Base-by-base conservation (phyloP, 1,140 invertebrate species). In the Piezodorus guildinii region DNA sequence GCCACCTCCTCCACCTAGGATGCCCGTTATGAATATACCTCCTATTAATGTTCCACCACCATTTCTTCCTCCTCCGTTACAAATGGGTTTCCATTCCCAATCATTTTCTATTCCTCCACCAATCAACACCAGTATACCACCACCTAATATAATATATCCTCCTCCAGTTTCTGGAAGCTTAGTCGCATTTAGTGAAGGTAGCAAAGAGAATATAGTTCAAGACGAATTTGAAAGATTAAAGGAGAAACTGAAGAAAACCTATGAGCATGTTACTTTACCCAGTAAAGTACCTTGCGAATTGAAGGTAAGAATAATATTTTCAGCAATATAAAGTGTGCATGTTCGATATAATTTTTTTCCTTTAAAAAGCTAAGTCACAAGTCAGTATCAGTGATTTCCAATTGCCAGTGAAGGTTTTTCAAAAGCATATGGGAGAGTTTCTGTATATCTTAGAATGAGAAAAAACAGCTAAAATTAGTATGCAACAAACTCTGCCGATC, bases 21-120 rank as follows among this genome's bases (percentile, higher is more conserved):
- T 3, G 9, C 23, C 4, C 12, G 12, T 39, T 6, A 1, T 15
- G 21, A 21, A 23, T 27, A 23, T 56, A 10, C 52, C 52, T 23
- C 52, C 52, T 25, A 23, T 21, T 25, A 56, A 56, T 23, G 8
- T 56, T 16, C 30, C 39, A 4, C 54, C 51, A 58, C 62, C 54
- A 16, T 10, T 21, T 21, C 39, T 25, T 16, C 27, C n/a, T 39
- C 30, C 58, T 1, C 25, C 30, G 9, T 17, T 43, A 39, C 34
- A 4, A 39, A 39, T 39, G 34, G 34, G 34, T 39, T 39, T 39
- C 34, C 34, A 39, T 39, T 39, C 6, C 34, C 43, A 21, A 17
- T 27, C 6, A 30, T 58, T 25, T 62, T 23, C 45, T 44, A 46
- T 52, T 23, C 64, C 60, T 10, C 60, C 64, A 16, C 64, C 64